A percentile compares a stretch with the other conserved stretches of the same genome.
phyloP scores from a whole-genome alignment of 1,140 invertebrate species.

The Euura saliciscinereae region DNA sequence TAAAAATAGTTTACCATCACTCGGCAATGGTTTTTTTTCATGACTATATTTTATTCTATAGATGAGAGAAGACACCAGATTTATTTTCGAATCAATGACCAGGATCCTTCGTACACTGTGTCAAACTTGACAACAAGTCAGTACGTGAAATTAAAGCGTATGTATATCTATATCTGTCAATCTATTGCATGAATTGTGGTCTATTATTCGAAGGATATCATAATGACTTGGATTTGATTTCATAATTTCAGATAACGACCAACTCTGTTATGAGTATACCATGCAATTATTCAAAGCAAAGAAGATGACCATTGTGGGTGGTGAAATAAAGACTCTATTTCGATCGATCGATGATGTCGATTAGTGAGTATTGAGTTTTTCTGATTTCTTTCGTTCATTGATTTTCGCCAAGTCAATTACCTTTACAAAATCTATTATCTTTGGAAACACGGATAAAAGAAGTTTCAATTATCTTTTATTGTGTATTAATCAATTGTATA shows the following conservation, averaged over 20 bases:
- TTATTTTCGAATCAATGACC: too few relatives aligned
- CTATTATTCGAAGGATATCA: neutral
- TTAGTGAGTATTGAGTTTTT: slow-evolving; percentile 13
- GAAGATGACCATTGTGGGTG: neutral
- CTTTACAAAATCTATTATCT: neutral
- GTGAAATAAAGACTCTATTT: neutral
- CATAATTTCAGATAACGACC: neutral
- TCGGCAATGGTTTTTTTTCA: too few relatives aligned
- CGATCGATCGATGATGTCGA: slow-evolving; percentile 11
- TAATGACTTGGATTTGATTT: neutral
- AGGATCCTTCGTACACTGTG: too few relatives aligned
- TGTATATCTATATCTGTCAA: neutral
- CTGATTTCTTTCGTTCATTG: neutral
- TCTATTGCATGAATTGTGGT: neutral
- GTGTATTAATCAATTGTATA: too few relatives aligned
- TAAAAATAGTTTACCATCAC: too few relatives aligned
- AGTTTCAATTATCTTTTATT: too few relatives aligned
- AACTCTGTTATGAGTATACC: neutral
- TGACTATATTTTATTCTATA: too few relatives aligned
- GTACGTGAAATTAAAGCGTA: too few relatives aligned
- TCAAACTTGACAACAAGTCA: too few relatives aligned
- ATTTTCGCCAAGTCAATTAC: neutral
- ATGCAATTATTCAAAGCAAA: neutral
- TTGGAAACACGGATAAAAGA: neutral
- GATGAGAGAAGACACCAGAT: too few relatives aligned